phyloP scores from a whole-genome alignment of 2,888 invertebrate genomes.

The Polietes domitor region DNA sequence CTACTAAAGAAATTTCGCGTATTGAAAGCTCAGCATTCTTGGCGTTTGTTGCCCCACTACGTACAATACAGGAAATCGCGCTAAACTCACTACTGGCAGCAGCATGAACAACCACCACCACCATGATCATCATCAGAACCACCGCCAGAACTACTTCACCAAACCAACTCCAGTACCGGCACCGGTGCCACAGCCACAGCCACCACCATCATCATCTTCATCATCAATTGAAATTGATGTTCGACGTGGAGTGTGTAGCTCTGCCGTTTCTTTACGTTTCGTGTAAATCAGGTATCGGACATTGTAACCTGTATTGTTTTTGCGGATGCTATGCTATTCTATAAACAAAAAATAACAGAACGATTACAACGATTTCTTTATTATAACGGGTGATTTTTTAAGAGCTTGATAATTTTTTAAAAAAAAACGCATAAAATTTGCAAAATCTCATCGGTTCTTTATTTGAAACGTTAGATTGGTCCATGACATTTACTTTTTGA shows the following conservation, averaged over 20 bases:
- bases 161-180: too few species aligned
- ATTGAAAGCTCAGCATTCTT: constrained; percentile 41
- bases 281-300: constrained; percentile 22
- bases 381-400: too few species aligned
- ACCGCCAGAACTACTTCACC: background rate
- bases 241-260: background rate
- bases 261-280: background rate
- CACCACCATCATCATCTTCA: constrained; percentile 20
- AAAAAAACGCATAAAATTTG: too few species aligned
- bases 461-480: too few species aligned
- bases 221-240: constrained; percentile 30
- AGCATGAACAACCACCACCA: constrained; percentile 7
- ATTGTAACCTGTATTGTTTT: background rate
- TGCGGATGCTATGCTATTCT: too few species aligned
- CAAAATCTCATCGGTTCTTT: too few species aligned
- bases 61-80: constrained; percentile 60
- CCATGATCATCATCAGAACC: background rate
- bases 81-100: constrained; percentile 53
- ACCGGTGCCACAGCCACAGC: too few species aligned
- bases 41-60: background rate
- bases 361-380: background rate
- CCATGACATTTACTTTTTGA: too few species aligned
- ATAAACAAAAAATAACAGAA: too few species aligned
- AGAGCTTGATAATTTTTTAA: too few species aligned
- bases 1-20: constrained; percentile 21